Evolutionary conservation across 2,888 invertebrate species (phyloP), one percentile per base, ranked within the genome.

Genomic region (Oegoconia quadripuncta): DNA sequence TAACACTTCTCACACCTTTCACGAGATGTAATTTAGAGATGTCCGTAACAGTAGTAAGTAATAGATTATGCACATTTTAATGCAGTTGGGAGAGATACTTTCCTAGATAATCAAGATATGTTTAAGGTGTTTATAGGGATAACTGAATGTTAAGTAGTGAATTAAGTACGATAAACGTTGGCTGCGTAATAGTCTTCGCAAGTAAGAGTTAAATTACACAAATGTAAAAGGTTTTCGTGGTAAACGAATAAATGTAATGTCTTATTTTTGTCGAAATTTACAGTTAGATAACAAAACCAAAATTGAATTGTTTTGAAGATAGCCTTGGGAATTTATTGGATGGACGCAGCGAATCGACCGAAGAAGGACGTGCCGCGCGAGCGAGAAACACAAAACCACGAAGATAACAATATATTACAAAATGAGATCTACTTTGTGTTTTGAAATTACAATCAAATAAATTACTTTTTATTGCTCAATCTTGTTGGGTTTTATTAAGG

Each of bases 401-500:
- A 69, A 81, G 77, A 80, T 79, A 83, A 87, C 86, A 86, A 84
- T 83, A 86, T 76, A 83, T 83, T 84, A 84, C 83, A 82, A 84
- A 86, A 82, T 82, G 78, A 84, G 84, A 66, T 67, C 80, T 81
- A 83, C 80, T 86, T 84, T 84, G 83, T 87, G 83, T 84, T 86
- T 84, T 84, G 82, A 83, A 86, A 87, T 86, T 84, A 87, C 87
- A 86, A 83, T 86, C 84, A 81, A 82, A 87, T 87, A 87, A 87
- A 87, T 87, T 87, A 86, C 83, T 69, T 86, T 87, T 87, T 87
- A 87, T 87, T 87, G 82, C 86, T 87, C 86, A 87, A 87, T 87
- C 84, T 84, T 71, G 86, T 86, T 86, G 81, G 81, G 69, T 86
- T 86, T 86, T 87, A 86, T 86, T 83, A 84, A 83, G 86, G 87